Conservation (phyloP, 2,888 invertebrate genomes). For the Mythimna ferrago region DNA sequence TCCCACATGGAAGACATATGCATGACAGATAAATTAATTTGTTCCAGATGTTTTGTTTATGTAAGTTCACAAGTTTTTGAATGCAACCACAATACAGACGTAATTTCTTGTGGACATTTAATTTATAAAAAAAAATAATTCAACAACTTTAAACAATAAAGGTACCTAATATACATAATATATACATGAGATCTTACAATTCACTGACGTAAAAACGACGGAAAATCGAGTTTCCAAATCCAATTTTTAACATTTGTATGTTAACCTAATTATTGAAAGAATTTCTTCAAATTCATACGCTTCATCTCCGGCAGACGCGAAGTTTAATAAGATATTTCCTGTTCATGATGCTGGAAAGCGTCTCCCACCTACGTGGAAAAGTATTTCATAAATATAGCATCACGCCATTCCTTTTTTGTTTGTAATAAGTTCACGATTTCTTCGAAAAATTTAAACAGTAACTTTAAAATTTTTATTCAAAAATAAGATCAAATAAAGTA, state of each 20-base stretch:
- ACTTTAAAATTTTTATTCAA: not conserved
- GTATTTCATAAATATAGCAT: slow-evolving; percentile 60
- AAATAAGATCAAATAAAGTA: not conserved
- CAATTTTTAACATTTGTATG: slow-evolving; percentile 56
- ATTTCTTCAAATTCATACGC: slow-evolving; percentile 64
- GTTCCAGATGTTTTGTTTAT: too few species aligned
- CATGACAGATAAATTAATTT: too few species aligned
- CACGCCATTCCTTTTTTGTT: slow-evolving; percentile 4
- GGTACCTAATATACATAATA: not conserved
- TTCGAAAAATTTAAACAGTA: not conserved
- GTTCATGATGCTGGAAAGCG: slow-evolving; percentile 64
- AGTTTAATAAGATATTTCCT: slow-evolving; percentile 73
- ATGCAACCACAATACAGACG: too few species aligned
- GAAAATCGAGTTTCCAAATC: slow-evolving; percentile 35
- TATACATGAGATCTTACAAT: slow-evolving; percentile 10
- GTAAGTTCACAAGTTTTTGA: too few species aligned
- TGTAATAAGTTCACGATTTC: not conserved
- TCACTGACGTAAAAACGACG: slow-evolving; percentile 16
- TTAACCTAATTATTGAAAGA: slow-evolving; percentile 66
- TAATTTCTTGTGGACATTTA: too few species aligned
- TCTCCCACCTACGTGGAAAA: slow-evolving; percentile 47
- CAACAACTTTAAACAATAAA: not conserved
- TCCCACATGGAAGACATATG: too few species aligned
- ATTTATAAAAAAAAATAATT: not conserved
- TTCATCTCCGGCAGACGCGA: slow-evolving; percentile 64